Evolutionary conservation across 1,140 invertebrate genomes (phyloP), one percentile per base, ranked within the genome.

Genomic region (Delia radicum): DNA sequence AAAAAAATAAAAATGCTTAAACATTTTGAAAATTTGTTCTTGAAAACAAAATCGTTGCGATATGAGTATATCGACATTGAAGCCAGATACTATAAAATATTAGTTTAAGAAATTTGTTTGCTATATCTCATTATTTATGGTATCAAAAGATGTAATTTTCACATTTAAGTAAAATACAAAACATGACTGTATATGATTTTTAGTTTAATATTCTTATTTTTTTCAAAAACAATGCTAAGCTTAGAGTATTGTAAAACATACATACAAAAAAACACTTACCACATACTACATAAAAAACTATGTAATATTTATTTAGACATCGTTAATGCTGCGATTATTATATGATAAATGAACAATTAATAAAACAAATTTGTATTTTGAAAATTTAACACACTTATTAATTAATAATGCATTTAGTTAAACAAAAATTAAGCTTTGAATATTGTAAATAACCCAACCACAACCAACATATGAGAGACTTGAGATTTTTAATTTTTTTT

Each of bases 291-390:
- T 69, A 69, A 15, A 69, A 21, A 69, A 37, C 65, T 33, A 69
- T 69, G 65, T 69, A 69, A 37, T 69, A 37, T 37, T 37, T 33
- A 69, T 69, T 33, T 33, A 69, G 29, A 69, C 29, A 55, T 55
- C 65, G 31, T 31, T 15, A 55, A 55, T 21, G 48, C 48, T 21
- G 48, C 48, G 48, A 55, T 55, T 37, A 37, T 37, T 69, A 37
- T 21, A 69, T 69, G n/a, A 69, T 24, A 69, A 65, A 65, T 28
- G 31, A 33, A 37, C 29, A 69, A 69, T 21, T 33, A 67, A 69
- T 24, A 33, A 69, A 33, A 69, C 18, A 69, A 69, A 33, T 69
- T 69, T 69, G 65, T 69, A 69, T 69, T 69, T 69, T 69, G 65
- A 69, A 69, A 69, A 69, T 18, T 69, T 69, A 69, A 69, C 65